phyloP scores from a whole-genome alignment of 2,888 invertebrate genomes.

The Stenichneumon culpator region DNA sequence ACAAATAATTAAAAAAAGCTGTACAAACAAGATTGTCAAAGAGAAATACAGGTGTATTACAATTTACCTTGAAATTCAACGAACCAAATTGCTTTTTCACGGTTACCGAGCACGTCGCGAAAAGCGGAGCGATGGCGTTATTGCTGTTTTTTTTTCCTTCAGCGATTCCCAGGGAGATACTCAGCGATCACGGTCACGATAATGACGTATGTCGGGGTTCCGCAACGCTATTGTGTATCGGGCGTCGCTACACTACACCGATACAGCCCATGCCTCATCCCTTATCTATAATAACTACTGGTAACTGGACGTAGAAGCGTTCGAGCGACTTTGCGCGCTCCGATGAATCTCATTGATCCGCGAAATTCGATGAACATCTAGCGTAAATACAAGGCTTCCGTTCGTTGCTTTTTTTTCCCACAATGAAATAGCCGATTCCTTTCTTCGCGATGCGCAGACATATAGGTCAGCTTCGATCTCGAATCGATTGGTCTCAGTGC shows the following conservation, averaged over 20 bases:
- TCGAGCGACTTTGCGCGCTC: conserved; percentile 40
- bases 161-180: neutral
- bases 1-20: neutral
- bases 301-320: conserved; percentile 28
- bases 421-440: conserved; percentile 28
- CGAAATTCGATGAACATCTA: conserved; percentile 36
- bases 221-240: conserved; percentile 34
- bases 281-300: conserved; percentile 13
- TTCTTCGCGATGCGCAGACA: neutral
- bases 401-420: conserved; percentile 10
- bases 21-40: neutral
- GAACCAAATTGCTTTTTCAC: neutral
- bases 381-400: neutral
- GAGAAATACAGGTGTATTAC: neutral
- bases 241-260: conserved; percentile 24
- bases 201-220: conserved; percentile 38
- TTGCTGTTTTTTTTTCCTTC: conserved; percentile 11
- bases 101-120: neutral
- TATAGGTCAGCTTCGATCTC: conserved; percentile 1
- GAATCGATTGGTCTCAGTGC: neutral
- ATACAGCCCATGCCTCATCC: conserved; percentile 12
- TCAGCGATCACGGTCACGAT: conserved; percentile 29
- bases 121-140: neutral
- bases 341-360: conserved; percentile 40
- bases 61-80: conserved; percentile 11